Percentiles rank a stretch among this genome's conserved stretches.
Evolutionary conservation across 2,888 invertebrate genomes (phyloP).

Genomic region (Hydrotaea cyrtoneurina): DNA sequence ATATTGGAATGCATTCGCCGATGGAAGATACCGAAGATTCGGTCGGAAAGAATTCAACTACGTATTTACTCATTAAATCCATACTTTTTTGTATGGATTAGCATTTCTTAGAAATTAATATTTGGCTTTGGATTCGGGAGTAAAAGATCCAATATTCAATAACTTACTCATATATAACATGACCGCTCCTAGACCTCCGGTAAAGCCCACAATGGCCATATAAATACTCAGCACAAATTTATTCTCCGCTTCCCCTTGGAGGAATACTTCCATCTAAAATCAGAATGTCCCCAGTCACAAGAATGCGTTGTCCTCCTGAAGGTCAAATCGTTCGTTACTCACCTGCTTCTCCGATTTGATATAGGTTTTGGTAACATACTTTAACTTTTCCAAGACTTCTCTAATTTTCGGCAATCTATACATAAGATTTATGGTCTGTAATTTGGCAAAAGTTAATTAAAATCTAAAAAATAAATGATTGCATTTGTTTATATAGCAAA

Average conservation of each 20-base stretch:
- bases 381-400: slow-evolving; percentile 55
- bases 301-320: not conserved
- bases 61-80: too few relatives aligned
- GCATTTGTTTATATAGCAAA: slow-evolving; percentile 20
- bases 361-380: slow-evolving; percentile 62
- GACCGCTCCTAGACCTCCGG: slow-evolving; percentile 49
- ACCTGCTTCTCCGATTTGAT: slow-evolving; percentile 66
- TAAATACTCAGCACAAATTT: slow-evolving; percentile 64
- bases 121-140: too few relatives aligned
- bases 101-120: too few relatives aligned
- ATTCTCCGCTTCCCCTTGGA: slow-evolving; percentile 66
- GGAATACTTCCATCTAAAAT: slow-evolving; percentile 59
- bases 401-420: slow-evolving; percentile 57
- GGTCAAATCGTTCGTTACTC: not conserved
- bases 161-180: slow-evolving; percentile 64
- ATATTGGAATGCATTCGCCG: too few relatives aligned
- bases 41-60: too few relatives aligned
- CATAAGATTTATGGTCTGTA: slow-evolving; percentile 64
- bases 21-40: too few relatives aligned
- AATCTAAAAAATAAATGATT: not conserved
- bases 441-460: not conserved
- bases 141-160: not conserved
- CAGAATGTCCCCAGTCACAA: not conserved
- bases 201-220: slow-evolving; percentile 52
- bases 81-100: too few relatives aligned